Evolutionary conservation across 1,140 invertebrate species (phyloP).

Genomic region (Oreohelix idahoensis): DNA sequence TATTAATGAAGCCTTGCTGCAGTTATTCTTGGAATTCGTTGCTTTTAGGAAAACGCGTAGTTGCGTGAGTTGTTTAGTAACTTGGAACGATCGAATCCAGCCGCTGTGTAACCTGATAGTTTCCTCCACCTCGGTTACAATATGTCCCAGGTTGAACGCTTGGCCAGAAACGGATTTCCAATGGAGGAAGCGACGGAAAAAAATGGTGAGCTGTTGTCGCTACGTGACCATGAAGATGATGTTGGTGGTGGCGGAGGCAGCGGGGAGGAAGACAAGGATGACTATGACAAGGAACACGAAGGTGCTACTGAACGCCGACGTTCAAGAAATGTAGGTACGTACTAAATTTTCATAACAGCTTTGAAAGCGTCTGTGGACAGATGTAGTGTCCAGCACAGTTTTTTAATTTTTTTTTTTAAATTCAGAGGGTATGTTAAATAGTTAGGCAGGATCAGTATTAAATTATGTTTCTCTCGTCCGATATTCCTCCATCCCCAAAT

Average conservation of each 20-base stretch:
- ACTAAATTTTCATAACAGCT: neutral
- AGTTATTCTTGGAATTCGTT: neutral
- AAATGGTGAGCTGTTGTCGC: constrained; percentile 40
- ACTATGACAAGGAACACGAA: neutral
- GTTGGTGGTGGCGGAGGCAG: neutral
- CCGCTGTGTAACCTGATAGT: neutral
- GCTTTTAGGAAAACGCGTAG: neutral
- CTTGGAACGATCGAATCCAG: neutral
- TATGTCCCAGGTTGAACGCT: constrained; percentile 36
- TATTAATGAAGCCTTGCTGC: neutral
- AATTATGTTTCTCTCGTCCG: no score
- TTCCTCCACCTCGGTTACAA: neutral
- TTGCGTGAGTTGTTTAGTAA: constrained; percentile 5
- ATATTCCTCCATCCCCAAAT: no score
- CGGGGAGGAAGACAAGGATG: neutral
- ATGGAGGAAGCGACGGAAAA: constrained; percentile 24
- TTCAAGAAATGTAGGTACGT: constrained; percentile 1
- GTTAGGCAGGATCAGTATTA: no score
- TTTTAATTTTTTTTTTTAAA: no score
- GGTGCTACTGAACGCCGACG: neutral
- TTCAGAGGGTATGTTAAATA: no score
- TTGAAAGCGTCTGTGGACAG: no score
- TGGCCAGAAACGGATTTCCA: constrained; percentile 37
- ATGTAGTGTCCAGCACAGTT: no score
- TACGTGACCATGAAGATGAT: constrained; percentile 36